A percentile compares a stretch with the other conserved stretches of the same genome.
Conservation (phyloP, 2,888 invertebrate genomes). For the Lumbricus terrestris region DNA sequence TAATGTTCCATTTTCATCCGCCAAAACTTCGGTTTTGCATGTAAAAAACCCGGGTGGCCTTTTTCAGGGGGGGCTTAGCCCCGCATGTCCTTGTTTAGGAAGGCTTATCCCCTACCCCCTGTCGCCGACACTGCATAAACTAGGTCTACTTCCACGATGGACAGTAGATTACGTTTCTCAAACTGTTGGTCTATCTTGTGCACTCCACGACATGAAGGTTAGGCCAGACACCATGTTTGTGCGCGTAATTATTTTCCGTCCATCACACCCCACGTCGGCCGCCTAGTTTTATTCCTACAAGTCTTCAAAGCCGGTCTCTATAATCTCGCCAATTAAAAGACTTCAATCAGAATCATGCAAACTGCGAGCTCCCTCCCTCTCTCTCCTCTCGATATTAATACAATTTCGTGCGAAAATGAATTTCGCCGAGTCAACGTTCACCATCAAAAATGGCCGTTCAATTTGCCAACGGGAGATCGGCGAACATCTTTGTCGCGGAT, state of each 20-base stretch:
- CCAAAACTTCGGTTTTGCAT: too few relatives aligned
- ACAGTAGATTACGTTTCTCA: not conserved
- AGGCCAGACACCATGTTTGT: not conserved
- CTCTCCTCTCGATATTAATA: not conserved
- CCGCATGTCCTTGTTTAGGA: too few relatives aligned
- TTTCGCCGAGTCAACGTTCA: not conserved
- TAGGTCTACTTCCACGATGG: not conserved
- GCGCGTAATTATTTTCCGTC: not conserved
- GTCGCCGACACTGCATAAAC: too few relatives aligned
- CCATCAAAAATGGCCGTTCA: slow-evolving; percentile 3
- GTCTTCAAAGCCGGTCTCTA: not conserved
- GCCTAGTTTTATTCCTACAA: not conserved
- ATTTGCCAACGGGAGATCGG: not conserved
- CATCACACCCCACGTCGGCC: not conserved
- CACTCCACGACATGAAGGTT: not conserved
- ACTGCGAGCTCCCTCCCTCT: not conserved
- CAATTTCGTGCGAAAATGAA: not conserved
- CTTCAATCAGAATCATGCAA: not conserved
- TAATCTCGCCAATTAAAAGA: not conserved
- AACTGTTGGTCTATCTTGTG: not conserved
- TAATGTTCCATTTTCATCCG: too few relatives aligned
- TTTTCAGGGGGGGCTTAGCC: too few relatives aligned
- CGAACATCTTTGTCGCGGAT: not conserved
- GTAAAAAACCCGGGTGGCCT: too few relatives aligned
- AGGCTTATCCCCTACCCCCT: too few relatives aligned